Percentiles rank a stretch among this genome's conserved stretches.
phyloP scores from a whole-genome alignment of 2,797 vertebrate genomes.

The Darevskia mixta region DNA sequence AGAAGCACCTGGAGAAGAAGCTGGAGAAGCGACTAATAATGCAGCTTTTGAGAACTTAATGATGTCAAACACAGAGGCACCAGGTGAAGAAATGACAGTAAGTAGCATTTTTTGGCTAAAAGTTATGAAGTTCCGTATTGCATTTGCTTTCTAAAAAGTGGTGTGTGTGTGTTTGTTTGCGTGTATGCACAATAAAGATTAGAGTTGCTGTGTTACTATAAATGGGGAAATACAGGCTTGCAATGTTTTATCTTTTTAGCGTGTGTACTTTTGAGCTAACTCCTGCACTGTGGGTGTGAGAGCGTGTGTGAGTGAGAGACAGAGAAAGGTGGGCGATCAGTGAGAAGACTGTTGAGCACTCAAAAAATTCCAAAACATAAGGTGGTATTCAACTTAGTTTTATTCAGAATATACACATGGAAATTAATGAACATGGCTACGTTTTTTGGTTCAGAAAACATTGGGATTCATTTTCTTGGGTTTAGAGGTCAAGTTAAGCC shows the following conservation, averaged over 20 bases:
- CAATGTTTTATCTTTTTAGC: neutral
- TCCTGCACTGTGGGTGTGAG: neutral
- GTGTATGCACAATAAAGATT: neutral
- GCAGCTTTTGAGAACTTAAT: conserved; percentile 82
- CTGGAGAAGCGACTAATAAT: conserved; percentile 78
- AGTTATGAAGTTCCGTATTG: neutral
- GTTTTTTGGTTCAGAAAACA: neutral
- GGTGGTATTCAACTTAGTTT: too few species aligned
- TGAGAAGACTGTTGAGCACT: too few species aligned
- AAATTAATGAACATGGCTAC: too few species aligned
- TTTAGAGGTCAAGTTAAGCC: neutral
- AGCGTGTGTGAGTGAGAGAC: neutral
- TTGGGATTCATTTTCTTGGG: neutral
- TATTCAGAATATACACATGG: too few species aligned
- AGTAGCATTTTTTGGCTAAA: conserved; percentile 27
- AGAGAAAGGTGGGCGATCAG: neutral
- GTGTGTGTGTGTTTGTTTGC: too few species aligned
- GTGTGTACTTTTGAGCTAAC: neutral
- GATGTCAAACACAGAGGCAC: conserved; percentile 90
- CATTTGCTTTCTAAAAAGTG: neutral
- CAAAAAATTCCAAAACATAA: too few species aligned
- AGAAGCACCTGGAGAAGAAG: neutral
- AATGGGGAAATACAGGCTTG: neutral
- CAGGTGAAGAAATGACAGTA: conserved; percentile 89
- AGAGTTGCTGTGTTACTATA: neutral